Percentiles rank a stretch among this genome's conserved stretches.
phyloP scores from a whole-genome alignment of 1,140 invertebrate genomes.

The Phortica variegata region DNA sequence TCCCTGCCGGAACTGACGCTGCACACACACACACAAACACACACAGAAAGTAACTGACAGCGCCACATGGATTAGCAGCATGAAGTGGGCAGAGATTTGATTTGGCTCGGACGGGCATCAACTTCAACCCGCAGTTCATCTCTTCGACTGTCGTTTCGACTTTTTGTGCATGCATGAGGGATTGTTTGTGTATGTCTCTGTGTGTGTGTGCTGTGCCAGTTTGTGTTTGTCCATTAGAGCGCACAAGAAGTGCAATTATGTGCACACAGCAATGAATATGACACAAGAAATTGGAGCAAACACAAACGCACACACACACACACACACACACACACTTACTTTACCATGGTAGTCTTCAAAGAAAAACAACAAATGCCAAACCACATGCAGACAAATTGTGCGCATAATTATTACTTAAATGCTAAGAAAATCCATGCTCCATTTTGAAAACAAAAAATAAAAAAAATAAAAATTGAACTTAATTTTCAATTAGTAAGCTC shows the following conservation, averaged over 20 bases:
- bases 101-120: too few relatives aligned
- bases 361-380: constrained; percentile 18
- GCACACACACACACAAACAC: too few relatives aligned
- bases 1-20: too few relatives aligned
- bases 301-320: constrained; percentile 3
- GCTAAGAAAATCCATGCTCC: too few relatives aligned
- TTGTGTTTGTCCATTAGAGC: constrained; percentile 28
- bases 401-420: too few relatives aligned
- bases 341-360: constrained; percentile 22
- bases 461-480: too few relatives aligned
- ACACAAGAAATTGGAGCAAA: constrained; percentile 41
- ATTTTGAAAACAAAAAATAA: too few relatives aligned
- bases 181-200: constrained; percentile 1
- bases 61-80: too few relatives aligned
- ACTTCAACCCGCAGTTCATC: too few relatives aligned
- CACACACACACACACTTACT: constrained; percentile 11
- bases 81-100: constrained; percentile 25
- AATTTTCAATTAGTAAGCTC: too few relatives aligned
- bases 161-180: constrained; percentile 7
- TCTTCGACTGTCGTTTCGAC: too few relatives aligned
- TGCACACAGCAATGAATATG: constrained; percentile 41
- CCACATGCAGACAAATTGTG: not conserved
- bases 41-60: too few relatives aligned
- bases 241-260: constrained; percentile 51
- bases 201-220: constrained; percentile 11